Base-by-base conservation (phyloP, 2,888 invertebrate genomes). In the Lasioglossum morio region DNA sequence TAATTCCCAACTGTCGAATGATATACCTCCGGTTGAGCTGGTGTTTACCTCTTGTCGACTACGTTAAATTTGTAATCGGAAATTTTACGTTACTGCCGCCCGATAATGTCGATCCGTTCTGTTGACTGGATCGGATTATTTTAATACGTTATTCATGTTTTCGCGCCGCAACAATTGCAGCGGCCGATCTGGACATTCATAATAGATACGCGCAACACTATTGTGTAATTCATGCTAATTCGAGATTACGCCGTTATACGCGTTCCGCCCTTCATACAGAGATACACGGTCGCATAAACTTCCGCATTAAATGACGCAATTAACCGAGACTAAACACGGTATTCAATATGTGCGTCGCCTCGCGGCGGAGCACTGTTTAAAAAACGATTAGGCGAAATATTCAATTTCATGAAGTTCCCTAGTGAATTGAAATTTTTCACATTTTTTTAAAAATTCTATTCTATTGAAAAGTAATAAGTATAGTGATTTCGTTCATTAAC, bases 141-240 rank as follows among this genome's bases (percentile, higher is more conserved):
- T 86, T 77, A 82, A 88, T 87, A 85, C 81, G 81, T 89, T 89
- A 89, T 85, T 85, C 76, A 82, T 83, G 70, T 78, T 76, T 75
- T 80, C 72, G 70, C 16, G 30, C 77, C 72, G 77, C 60, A 85
- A 78, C 72, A 77, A 83, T 86, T 48, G 70, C 46, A 40, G 69
- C 37, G 77, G 63, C 53, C 78, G 72, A 79, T 81, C 27, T 27
- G 48, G 34, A 85, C 81, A 79, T 72, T 87, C 79, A 79, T 73
- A 87, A 79, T 81, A 89, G 82, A 83, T 84, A 76, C 74, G 23
- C 16, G 63, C 77, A 73, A 81, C 72, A 82, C 72, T 72, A 82
- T 79, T 77, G 75, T 76, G 74, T 87, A 85, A 88, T 88, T 88
- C 79, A 90, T 84, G 84, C 78, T 85, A 87, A 90, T 86, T 87